These are phyloP conservation scores for Macrocentrus cingulum DNA, from an alignment of 1,140 invertebrate species.

Conservation along the genomic window DNA sequence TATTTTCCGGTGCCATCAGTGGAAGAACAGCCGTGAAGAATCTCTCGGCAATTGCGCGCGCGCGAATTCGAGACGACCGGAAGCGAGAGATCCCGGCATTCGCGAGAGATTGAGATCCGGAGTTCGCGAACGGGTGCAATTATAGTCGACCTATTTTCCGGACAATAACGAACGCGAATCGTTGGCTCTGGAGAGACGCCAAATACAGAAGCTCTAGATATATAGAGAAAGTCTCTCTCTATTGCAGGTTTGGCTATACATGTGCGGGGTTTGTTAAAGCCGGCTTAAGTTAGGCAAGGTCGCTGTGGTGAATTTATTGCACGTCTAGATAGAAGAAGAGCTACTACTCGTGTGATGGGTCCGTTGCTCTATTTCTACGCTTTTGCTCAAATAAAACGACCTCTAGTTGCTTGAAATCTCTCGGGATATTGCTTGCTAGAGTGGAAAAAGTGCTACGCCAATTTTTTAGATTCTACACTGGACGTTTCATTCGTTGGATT, in stretches of 20 bases:
- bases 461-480: constrained; percentile 24
- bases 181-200: constrained; percentile 46
- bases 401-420: constrained; percentile 13
- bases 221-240: constrained; percentile 23
- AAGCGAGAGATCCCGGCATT: constrained; percentile 25
- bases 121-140: constrained; percentile 43
- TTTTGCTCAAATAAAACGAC: constrained; percentile 18
- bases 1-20: constrained; percentile 14
- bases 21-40: constrained; percentile 5
- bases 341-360: neutral
- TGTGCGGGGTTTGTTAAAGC: constrained; percentile 48
- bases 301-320: constrained; percentile 48
- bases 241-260: constrained; percentile 31
- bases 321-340: constrained; percentile 14
- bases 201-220: constrained; percentile 39
- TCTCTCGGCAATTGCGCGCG: constrained; percentile 18
- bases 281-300: constrained; percentile 53
- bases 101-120: constrained; percentile 23
- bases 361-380: neutral
- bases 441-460: constrained; percentile 25
- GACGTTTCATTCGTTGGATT: constrained; percentile 12
- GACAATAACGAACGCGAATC: constrained; percentile 53
- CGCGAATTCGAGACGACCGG: constrained; percentile 10
- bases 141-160: constrained; percentile 55
- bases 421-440: constrained; percentile 25